These are phyloP conservation scores for Heterodera carotae DNA, from an alignment of 1,140 invertebrate genomes.

Conservation along the genomic window DNA sequence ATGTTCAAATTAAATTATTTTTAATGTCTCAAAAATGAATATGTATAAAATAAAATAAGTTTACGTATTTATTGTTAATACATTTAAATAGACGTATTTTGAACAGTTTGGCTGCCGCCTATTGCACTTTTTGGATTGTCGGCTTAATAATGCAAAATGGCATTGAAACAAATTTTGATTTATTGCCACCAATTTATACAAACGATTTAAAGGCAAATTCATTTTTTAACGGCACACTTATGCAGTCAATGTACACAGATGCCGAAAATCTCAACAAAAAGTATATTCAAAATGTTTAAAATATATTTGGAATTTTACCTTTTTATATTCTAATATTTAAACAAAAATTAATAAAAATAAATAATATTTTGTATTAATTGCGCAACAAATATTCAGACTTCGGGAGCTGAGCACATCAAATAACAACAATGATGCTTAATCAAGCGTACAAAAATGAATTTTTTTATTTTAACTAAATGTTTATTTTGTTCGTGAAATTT, in stretches of 20 bases:
- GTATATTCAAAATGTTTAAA: not conserved
- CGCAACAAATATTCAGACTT: too few species aligned
- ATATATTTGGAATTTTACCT: too few species aligned
- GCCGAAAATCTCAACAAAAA: not conserved
- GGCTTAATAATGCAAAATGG: not conserved
- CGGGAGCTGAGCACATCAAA: too few species aligned
- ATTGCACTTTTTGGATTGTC: not conserved
- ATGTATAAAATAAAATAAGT: not conserved
- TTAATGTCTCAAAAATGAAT: not conserved
- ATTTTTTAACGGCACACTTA: not conserved
- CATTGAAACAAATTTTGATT: not conserved
- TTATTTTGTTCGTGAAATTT: too few species aligned
- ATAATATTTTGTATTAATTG: too few species aligned
- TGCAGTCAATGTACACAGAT: not conserved
- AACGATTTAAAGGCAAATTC: not conserved
- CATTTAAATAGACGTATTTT: not conserved
- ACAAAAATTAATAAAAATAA: too few species aligned
- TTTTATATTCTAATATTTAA: too few species aligned
- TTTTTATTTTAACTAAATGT: too few species aligned
- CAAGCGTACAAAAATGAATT: too few species aligned
- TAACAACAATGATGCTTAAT: too few species aligned
- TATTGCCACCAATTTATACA: not conserved
- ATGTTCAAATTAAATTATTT: too few species aligned
- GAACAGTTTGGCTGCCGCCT: not conserved
- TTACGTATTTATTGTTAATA: not conserved